Conservation (phyloP, 2,888 invertebrate species). For the Cephus runcator region DNA sequence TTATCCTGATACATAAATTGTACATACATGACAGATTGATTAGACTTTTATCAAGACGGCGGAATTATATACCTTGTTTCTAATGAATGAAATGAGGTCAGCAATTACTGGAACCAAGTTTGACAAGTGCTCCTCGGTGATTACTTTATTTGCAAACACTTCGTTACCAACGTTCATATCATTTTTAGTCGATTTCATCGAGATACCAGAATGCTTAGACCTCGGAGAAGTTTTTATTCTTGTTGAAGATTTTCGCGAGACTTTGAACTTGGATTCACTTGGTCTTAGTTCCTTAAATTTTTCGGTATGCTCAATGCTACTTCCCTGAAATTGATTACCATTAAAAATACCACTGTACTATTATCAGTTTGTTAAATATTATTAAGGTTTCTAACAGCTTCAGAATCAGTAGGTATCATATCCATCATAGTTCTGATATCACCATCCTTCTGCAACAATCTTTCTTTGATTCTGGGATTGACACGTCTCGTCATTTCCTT, state of each 20-base stretch:
- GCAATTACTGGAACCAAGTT: constrained; percentile 52
- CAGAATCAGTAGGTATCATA: constrained; percentile 49
- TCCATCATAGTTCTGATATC: constrained; percentile 62
- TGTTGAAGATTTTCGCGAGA: neutral
- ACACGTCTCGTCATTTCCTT: constrained; percentile 28
- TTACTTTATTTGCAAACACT: constrained; percentile 19
- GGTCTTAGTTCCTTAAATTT: neutral
- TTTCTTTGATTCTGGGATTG: constrained; percentile 29
- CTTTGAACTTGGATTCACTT: neutral
- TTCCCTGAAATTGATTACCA: neutral
- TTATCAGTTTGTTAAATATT: neutral
- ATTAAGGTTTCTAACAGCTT: constrained; percentile 38
- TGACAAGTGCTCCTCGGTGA: constrained; percentile 45
- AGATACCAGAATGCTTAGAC: neutral
- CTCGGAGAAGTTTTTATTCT: neutral
- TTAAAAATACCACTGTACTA: neutral
- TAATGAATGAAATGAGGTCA: constrained; percentile 48
- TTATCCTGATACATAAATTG: constrained; percentile 26
- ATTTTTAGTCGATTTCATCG: constrained; percentile 10
- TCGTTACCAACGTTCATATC: neutral
- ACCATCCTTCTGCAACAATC: constrained; percentile 49
- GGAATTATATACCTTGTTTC: constrained; percentile 39
- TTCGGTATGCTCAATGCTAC: neutral
- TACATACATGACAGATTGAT: neutral
- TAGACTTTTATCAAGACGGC: neutral